Percentiles rank a stretch among this genome's conserved stretches.
phyloP scores from a whole-genome alignment of 2,113 vertebrate species.

The Fregetta grallaria region DNA sequence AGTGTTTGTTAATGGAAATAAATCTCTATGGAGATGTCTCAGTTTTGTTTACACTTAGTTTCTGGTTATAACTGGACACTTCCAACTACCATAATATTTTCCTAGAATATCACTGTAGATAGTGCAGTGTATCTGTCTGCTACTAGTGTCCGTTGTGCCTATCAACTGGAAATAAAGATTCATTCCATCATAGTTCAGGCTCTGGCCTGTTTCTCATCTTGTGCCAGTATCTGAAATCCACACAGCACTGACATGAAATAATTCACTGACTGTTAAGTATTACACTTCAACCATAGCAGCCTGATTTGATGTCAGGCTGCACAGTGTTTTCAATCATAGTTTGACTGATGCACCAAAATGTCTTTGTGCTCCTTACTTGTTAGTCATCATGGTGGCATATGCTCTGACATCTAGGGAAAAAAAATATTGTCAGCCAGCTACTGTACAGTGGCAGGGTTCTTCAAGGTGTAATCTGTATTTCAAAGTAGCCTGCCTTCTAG shows the following conservation, averaged over 20 bases:
- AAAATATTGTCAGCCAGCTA: not conserved
- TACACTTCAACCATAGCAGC: not conserved
- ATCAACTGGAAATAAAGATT: not conserved
- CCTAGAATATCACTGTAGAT: not conserved
- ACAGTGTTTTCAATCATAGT: not conserved
- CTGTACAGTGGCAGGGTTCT: not conserved
- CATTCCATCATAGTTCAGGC: not conserved
- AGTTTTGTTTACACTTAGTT: not conserved
- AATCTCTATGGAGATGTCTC: not conserved
- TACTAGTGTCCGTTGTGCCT: not conserved
- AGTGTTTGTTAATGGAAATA: not conserved
- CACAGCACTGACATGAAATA: not conserved
- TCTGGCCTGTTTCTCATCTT: not conserved
- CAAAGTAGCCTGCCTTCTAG: not conserved
- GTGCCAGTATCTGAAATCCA: not conserved
- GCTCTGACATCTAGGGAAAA: not conserved
- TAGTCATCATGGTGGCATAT: constrained; percentile 2
- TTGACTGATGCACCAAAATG: constrained; percentile 8
- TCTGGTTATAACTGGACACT: not conserved
- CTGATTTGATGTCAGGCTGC: not conserved
- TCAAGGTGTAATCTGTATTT: not conserved
- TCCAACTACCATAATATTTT: not conserved
- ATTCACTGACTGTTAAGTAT: not conserved
- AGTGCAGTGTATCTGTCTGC: not conserved
- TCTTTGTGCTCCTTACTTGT: constrained; percentile 7